phyloP scores from a whole-genome alignment of 2,888 invertebrate species.

The Tiphia femorata region DNA sequence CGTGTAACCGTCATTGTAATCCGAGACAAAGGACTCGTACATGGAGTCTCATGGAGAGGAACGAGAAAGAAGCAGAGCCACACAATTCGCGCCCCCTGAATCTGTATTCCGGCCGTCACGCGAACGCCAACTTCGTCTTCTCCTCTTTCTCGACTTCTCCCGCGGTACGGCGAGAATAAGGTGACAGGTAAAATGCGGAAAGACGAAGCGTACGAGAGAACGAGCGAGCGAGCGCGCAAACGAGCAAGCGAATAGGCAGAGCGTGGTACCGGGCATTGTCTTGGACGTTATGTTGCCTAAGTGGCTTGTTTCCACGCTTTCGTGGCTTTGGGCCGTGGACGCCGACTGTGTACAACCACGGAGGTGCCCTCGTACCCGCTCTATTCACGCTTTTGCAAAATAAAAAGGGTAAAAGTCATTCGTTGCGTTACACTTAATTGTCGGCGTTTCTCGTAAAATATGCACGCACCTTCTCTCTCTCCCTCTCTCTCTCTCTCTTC shows the following conservation, averaged over 20 bases:
- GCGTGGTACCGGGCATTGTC: conserved; percentile 68
- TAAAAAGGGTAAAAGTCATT: background rate
- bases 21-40: conserved; percentile 26
- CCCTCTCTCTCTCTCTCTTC: too few relatives aligned
- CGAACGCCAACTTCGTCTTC: too few relatives aligned
- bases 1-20: conserved; percentile 23
- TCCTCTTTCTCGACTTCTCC: too few relatives aligned
- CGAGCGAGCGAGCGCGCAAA: conserved; percentile 20
- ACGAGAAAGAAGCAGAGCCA: too few relatives aligned
- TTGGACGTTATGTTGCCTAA: conserved; percentile 61
- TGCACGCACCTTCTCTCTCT: too few relatives aligned
- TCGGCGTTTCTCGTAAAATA: too few relatives aligned
- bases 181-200: conserved; percentile 37
- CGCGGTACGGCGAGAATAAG: conserved; percentile 45
- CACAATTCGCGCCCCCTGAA: too few relatives aligned
- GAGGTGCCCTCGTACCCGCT: background rate
- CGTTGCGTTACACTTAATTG: too few relatives aligned
- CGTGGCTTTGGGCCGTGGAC: conserved; percentile 56
- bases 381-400: background rate
- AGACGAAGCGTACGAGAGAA: conserved; percentile 5
- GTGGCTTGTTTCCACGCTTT: conserved; percentile 69
- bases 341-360: background rate
- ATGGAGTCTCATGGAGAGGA: conserved; percentile 1
- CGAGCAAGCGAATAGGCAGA: conserved; percentile 50
- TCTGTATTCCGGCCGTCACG: too few relatives aligned